Conservation (phyloP, 2,797 vertebrate genomes). For the Semaprochilodus insignis region DNA sequence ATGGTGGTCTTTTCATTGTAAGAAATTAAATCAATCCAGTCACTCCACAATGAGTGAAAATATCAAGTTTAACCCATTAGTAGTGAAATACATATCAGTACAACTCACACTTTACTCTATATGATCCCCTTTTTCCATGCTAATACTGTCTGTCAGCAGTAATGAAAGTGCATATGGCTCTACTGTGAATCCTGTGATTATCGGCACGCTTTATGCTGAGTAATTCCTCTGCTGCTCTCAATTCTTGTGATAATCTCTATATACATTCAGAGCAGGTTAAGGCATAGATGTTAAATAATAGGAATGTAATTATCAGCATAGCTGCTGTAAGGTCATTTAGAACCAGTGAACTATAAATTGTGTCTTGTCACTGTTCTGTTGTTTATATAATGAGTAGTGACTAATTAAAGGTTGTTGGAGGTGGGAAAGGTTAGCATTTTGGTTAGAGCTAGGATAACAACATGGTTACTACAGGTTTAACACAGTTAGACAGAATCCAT, state of each 20-base stretch:
- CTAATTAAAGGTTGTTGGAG: background rate
- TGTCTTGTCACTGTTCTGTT: background rate
- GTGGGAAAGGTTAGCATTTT: background rate
- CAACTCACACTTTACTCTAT: background rate
- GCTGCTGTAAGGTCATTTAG: background rate
- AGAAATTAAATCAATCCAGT: background rate
- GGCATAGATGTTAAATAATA: constrained; percentile 2
- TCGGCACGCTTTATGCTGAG: constrained; percentile 29
- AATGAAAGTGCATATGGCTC: constrained; percentile 17
- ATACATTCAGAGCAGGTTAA: constrained; percentile 23
- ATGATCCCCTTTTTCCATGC: background rate
- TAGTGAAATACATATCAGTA: background rate
- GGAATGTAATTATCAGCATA: constrained; percentile 4
- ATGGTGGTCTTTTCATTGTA: background rate
- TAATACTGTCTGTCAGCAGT: constrained; percentile 21
- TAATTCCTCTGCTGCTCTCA: background rate
- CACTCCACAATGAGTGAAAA: constrained; percentile 15
- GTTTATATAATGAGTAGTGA: background rate
- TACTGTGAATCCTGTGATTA: background rate
- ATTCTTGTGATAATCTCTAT: constrained; percentile 28
- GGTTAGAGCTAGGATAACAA: background rate
- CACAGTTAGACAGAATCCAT: background rate
- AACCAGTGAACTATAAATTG: constrained; percentile 15
- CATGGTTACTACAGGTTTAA: background rate
- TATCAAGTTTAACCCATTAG: background rate